Conservation (phyloP, 2,113 vertebrate species). For the Rhipidura dahli region DNA sequence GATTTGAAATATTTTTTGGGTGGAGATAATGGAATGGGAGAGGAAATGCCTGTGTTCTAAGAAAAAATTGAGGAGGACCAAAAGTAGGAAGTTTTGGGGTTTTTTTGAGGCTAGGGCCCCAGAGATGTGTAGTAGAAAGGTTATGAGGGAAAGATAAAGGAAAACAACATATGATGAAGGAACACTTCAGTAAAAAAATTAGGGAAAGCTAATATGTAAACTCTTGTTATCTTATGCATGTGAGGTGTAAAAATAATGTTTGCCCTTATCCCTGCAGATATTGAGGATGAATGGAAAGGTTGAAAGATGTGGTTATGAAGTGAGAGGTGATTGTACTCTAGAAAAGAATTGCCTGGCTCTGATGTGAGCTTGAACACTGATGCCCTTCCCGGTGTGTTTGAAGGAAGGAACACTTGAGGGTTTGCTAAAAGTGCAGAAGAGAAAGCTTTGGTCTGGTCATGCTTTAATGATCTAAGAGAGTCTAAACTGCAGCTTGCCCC, state of each 20-base stretch:
- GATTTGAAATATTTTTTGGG: background rate
- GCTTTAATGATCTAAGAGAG: background rate
- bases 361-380: background rate
- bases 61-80: background rate
- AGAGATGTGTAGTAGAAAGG: background rate
- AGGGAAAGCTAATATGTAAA: background rate
- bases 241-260: background rate
- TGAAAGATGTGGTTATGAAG: background rate
- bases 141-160: background rate
- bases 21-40: background rate
- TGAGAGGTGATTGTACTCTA: background rate
- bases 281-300: background rate
- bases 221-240: background rate
- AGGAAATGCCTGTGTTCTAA: background rate
- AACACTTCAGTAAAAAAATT: background rate
- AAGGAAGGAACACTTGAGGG: background rate
- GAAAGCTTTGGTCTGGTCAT: background rate
- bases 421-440: background rate
- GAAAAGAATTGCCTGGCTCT: background rate
- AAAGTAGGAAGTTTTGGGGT: background rate
- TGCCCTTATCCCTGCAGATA: fast-evolving
- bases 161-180: background rate
- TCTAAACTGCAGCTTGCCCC: background rate
- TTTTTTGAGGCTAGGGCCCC: fast-evolving
- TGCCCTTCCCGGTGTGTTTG: background rate